Base-by-base conservation (phyloP, 2,888 invertebrate genomes). In the Germaria angustata region DNA sequence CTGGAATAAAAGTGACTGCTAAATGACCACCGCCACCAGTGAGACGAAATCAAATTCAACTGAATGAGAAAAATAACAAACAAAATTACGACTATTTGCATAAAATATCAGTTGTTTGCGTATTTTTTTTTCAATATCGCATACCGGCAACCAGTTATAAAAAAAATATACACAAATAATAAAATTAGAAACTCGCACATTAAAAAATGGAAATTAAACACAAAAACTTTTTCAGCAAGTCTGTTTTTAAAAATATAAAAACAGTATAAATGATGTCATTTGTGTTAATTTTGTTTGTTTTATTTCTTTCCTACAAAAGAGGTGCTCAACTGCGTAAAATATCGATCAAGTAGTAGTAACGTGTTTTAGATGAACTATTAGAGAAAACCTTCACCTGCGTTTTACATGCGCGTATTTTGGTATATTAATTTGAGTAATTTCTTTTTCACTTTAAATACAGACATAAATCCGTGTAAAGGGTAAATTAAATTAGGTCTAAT, bases 181-280 rank as follows among this genome's bases (percentile, higher is more conserved):
- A 75, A 59, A 71, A 44, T 63, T 53, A 68, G 68, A 57, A 65
- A 44, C 41, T 36, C 41, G 6, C 39, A 66, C 75, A 57, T 57
- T 53, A 39, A 73, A 69, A 76, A 80, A 76, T 76, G 63, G 39
- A 65, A 72, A 77, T 77, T 68, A 66, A 73, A 77, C 73, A 53
- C 13, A 71, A 68, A 63, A 79, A 63, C n/a, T 71, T 59, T 75
- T 82, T 82, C 59, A 79, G 57, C 51, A 61, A 75, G 44, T 71
- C 59, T 68, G 34, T 39, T 32, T 51, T 57, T 39, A 49, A 65
- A 65, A 63, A 49, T 46, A 39, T 36, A 68, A 73, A 34, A 69
- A 36, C 34, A 71, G 32, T 61, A 61, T 71, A 80, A 76, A 82
- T 82, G 82, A 82, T 82, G 82, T 82, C 82, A 82, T 82, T 71